These are phyloP conservation scores for Halichoeres trimaculatus DNA, from an alignment of 2,113 vertebrate species.

Conservation along the genomic window DNA sequence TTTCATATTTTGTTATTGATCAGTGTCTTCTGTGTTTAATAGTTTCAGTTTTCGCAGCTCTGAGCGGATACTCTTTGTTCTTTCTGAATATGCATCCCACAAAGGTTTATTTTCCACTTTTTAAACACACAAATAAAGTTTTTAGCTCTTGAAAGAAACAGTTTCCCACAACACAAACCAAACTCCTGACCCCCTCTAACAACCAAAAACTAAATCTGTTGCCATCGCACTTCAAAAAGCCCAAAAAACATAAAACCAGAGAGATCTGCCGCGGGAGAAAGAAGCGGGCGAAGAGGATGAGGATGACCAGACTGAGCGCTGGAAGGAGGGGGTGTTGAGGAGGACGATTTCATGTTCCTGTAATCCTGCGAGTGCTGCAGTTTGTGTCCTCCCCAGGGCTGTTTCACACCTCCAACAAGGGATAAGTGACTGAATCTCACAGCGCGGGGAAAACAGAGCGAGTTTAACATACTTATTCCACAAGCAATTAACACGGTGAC, in stretches of 20 bases:
- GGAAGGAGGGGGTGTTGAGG: conserved; percentile 33
- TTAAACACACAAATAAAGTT: not conserved
- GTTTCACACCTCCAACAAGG: conserved; percentile 66
- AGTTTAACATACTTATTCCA: conserved; percentile 60
- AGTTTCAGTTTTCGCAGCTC: conserved; percentile 35
- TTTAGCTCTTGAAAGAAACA: not conserved
- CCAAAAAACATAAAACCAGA: not conserved
- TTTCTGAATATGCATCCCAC: no score
- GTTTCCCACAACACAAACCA: not conserved
- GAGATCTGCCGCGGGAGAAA: conserved; percentile 23
- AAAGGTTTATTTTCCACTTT: no score
- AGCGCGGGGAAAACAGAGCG: conserved; percentile 18
- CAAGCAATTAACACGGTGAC: conserved; percentile 68
- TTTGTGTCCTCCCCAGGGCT: conserved; percentile 52
- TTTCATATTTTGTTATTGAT: conserved; percentile 27
- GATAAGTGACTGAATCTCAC: conserved; percentile 59
- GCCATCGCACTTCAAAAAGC: conserved; percentile 19
- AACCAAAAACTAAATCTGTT: not conserved
- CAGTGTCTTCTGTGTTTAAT: conserved; percentile 13
- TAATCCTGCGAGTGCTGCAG: conserved; percentile 65
- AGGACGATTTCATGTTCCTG: conserved; percentile 67
- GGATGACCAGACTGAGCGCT: conserved; percentile 29
- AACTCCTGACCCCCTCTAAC: not conserved
- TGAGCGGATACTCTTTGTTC: conserved; percentile 4
- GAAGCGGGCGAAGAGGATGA: not conserved